Percentiles rank a stretch among this genome's conserved stretches.
These are phyloP conservation scores for Bubo bubo DNA, from an alignment of 2,113 vertebrate genomes.

Conservation along the genomic window DNA sequence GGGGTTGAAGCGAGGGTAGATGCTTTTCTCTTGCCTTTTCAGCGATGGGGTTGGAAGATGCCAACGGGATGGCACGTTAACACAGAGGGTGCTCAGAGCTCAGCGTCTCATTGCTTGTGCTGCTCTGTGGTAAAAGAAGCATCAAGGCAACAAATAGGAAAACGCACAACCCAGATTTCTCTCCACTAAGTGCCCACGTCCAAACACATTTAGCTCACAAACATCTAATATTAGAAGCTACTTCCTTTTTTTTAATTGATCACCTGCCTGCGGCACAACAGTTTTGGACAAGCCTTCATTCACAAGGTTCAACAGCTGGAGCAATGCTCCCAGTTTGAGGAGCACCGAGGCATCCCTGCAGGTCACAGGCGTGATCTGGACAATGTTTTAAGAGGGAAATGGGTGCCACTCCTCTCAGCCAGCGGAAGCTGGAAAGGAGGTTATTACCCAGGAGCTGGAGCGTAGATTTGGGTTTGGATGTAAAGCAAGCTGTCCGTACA, in stretches of 20 bases:
- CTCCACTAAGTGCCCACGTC: neutral
- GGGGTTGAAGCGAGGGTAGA: neutral
- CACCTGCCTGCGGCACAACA: neutral
- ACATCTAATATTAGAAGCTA: neutral
- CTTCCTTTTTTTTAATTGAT: neutral
- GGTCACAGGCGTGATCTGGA: neutral
- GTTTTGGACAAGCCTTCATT: neutral
- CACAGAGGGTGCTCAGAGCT: neutral
- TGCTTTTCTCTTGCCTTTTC: neutral
- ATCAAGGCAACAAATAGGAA: neutral
- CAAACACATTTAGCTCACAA: neutral
- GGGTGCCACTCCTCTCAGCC: neutral
- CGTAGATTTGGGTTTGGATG: neutral
- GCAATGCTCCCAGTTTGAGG: neutral
- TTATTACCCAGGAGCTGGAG: neutral
- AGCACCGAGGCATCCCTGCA: neutral
- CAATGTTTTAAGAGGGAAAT: neutral
- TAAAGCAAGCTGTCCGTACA: neutral
- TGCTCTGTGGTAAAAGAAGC: neutral
- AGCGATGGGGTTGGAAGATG: neutral
- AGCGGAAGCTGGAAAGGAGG: neutral
- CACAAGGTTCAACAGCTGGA: neutral
- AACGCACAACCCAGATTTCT: neutral
- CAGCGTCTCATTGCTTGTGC: neutral
- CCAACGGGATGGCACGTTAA: accelerated